Conservation (phyloP, 2,888 invertebrate species). For the Melolontha melolontha region DNA sequence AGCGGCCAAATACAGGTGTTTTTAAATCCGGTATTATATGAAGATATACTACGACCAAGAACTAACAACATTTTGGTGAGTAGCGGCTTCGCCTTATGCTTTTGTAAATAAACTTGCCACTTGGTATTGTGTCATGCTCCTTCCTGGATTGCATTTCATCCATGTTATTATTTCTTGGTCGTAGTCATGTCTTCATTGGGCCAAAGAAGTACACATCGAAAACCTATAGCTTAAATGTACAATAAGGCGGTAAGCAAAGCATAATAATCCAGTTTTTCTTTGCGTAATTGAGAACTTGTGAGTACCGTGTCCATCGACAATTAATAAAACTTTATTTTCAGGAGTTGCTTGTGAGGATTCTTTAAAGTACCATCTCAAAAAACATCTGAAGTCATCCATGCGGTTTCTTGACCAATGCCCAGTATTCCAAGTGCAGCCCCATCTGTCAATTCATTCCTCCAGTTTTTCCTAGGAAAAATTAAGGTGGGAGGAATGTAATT, state of each 20-base stretch:
- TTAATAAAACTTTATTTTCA: no score
- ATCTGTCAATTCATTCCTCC: neutral
- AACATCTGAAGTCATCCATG: slow-evolving; percentile 10
- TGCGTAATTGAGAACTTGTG: neutral
- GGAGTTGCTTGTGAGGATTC: no score
- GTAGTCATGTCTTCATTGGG: slow-evolving; percentile 15
- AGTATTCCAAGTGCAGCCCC: slow-evolving; percentile 2
- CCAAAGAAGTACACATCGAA: slow-evolving; percentile 31
- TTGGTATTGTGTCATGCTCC: no score
- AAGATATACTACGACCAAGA: no score
- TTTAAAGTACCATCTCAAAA: slow-evolving; percentile 9
- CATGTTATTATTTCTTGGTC: slow-evolving; percentile 19
- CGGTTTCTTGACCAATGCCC: no score
- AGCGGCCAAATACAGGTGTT: no score
- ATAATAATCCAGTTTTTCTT: slow-evolving; percentile 32
- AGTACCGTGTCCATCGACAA: slow-evolving; percentile 9
- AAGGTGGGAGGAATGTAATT: no score
- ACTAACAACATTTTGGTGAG: no score
- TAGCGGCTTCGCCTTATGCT: no score
- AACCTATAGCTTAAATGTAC: slow-evolving; percentile 36
- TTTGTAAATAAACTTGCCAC: no score
- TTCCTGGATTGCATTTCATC: no score
- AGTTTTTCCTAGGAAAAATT: slow-evolving; percentile 16
- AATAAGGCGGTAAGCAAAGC: slow-evolving; percentile 32
- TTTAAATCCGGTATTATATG: no score